These are phyloP conservation scores for Poicephalus meyeri DNA, from an alignment of 2,113 vertebrate species.

Conservation along the genomic window DNA sequence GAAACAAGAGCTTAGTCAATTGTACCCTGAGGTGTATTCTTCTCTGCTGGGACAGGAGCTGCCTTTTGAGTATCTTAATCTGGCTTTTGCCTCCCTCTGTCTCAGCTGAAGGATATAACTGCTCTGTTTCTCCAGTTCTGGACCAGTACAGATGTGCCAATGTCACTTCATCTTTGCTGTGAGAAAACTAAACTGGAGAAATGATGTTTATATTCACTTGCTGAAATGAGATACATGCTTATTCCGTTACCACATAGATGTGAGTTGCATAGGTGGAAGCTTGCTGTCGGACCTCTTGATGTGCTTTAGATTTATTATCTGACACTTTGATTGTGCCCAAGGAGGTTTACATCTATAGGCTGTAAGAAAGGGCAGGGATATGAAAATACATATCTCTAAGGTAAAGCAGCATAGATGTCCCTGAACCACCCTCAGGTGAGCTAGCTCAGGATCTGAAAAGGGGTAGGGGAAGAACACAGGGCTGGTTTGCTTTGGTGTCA, in stretches of 20 bases:
- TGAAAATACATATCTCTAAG: neutral
- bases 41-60: neutral
- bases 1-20: neutral
- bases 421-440: neutral
- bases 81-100: neutral
- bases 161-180: neutral
- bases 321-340: neutral
- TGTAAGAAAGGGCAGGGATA: neutral
- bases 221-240: neutral
- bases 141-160: neutral
- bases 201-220: neutral
- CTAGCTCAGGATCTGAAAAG: neutral
- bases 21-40: neutral
- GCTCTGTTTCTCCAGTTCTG: neutral
- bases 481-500: neutral
- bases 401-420: neutral
- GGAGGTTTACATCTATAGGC: neutral
- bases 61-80: neutral
- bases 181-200: neutral
- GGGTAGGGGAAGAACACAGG: neutral
- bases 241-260: neutral
- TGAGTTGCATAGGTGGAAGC: neutral
- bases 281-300: neutral
- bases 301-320: neutral
- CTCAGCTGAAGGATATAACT: neutral